Evolutionary conservation across 2,797 vertebrate genomes (phyloP).

Genomic region (Valencia hispanica): DNA sequence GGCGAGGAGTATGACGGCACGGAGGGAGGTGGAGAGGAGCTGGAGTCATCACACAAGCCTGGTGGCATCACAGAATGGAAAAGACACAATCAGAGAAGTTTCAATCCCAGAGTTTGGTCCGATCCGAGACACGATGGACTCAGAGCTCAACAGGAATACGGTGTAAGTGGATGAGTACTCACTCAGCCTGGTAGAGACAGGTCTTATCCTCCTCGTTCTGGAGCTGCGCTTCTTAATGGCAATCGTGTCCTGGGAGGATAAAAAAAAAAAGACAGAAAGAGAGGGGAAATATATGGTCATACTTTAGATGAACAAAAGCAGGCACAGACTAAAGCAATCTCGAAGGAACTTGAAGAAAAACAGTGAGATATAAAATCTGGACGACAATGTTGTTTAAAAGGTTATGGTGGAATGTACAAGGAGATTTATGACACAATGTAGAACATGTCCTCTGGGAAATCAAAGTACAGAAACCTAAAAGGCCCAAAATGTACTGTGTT

Average conservation of each 20-base stretch:
- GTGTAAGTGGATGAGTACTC: constrained; percentile 62
- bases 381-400: neutral
- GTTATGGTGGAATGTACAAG: neutral
- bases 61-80: constrained; percentile 11
- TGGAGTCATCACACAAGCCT: constrained; percentile 76
- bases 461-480: neutral
- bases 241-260: constrained; percentile 86
- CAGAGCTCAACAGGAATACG: neutral
- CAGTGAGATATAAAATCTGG: too few relatives aligned
- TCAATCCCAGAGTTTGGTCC: neutral
- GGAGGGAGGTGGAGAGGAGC: constrained; percentile 66
- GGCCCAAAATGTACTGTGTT: neutral
- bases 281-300: neutral
- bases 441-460: neutral
- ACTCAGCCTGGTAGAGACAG: constrained; percentile 91
- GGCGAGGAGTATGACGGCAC: constrained; percentile 64
- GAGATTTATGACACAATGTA: neutral
- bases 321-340: neutral
- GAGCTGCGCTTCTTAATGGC: constrained; percentile 90
- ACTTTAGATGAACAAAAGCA: constrained; percentile 16
- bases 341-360: neutral
- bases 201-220: constrained; percentile 89
- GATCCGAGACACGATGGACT: constrained; percentile 1
- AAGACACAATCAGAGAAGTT: neutral
- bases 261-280: constrained; percentile 6